Evolutionary conservation across 1,140 invertebrate genomes (phyloP).

Genomic region (Drosophila guanche): DNA sequence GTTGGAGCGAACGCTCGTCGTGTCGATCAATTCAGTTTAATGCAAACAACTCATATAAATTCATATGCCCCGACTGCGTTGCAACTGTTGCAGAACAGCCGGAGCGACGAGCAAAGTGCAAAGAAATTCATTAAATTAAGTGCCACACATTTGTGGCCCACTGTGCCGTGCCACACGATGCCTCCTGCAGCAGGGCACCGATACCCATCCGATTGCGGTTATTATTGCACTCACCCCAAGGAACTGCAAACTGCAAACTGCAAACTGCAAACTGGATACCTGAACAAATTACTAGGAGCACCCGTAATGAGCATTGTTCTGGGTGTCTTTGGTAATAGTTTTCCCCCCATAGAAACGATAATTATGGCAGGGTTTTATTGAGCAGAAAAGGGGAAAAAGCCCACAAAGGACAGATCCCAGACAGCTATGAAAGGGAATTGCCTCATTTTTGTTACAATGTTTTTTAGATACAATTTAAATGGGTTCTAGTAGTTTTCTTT

Average conservation of each 20-base stretch:
- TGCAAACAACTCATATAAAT: conserved; percentile 82
- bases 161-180: conserved; percentile 51
- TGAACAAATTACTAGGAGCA: conserved; percentile 55
- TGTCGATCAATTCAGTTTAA: conserved; percentile 81
- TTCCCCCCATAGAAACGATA: conserved; percentile 18
- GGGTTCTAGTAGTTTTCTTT: too few relatives aligned
- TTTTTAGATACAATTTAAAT: too few relatives aligned
- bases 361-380: conserved; percentile 17
- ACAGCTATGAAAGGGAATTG: too few relatives aligned
- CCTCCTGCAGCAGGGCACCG: conserved; percentile 20
- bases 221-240: conserved; percentile 54
- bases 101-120: conserved; percentile 66
- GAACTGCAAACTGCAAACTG: conserved; percentile 24
- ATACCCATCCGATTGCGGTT: conserved; percentile 40
- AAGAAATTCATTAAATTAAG: conserved; percentile 82
- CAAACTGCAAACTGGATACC: conserved; percentile 19
- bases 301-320: conserved; percentile 16
- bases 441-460: too few relatives aligned
- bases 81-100: conserved; percentile 9
- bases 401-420: neutral
- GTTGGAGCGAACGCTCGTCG: conserved; percentile 45
- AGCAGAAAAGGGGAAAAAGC: neutral
- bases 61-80: conserved; percentile 57
- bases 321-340: conserved; percentile 40
- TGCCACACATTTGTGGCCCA: conserved; percentile 79